Evolutionary conservation across 2,888 invertebrate genomes (phyloP).

Genomic region (Hydropsyche betteni): DNA sequence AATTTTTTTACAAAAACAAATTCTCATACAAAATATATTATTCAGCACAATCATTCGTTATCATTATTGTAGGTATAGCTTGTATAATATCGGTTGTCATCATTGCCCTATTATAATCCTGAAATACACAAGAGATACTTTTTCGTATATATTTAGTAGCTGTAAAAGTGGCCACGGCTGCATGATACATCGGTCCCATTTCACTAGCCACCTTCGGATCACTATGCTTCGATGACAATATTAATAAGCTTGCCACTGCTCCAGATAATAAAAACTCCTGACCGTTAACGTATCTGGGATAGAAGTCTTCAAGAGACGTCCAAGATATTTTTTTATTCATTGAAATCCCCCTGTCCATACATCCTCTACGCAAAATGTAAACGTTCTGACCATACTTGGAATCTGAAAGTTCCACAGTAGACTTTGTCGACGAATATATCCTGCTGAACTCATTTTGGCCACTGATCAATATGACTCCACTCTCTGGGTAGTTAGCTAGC

Average conservation of each 20-base stretch:
- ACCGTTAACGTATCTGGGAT: not conserved
- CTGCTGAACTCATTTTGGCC: slow-evolving; percentile 88
- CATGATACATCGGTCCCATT: slow-evolving; percentile 33
- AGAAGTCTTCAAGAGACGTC: slow-evolving; percentile 26
- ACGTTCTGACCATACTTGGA: slow-evolving; percentile 61
- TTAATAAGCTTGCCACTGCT: slow-evolving; percentile 1
- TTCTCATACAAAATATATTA: too few species aligned
- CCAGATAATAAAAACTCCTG: slow-evolving; percentile 40
- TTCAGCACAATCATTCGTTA: too few species aligned
- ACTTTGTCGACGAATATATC: slow-evolving; percentile 68
- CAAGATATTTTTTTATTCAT: slow-evolving; percentile 14
- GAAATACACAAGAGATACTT: not conserved
- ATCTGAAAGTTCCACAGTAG: slow-evolving; percentile 59
- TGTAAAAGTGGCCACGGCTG: slow-evolving; percentile 34
- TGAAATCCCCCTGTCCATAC: slow-evolving; percentile 39
- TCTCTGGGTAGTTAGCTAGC: slow-evolving; percentile 72
- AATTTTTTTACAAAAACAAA: too few species aligned
- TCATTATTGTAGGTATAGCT: not conserved
- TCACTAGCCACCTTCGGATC: not conserved
- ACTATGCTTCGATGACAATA: too few species aligned
- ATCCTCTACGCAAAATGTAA: slow-evolving; percentile 41
- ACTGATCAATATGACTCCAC: slow-evolving; percentile 82
- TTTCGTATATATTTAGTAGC: slow-evolving; percentile 38
- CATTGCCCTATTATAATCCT: slow-evolving; percentile 33
- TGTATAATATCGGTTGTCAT: slow-evolving; percentile 37